phyloP scores from a whole-genome alignment of 2,888 invertebrate genomes.

The Pollenia griseotomentosa region DNA sequence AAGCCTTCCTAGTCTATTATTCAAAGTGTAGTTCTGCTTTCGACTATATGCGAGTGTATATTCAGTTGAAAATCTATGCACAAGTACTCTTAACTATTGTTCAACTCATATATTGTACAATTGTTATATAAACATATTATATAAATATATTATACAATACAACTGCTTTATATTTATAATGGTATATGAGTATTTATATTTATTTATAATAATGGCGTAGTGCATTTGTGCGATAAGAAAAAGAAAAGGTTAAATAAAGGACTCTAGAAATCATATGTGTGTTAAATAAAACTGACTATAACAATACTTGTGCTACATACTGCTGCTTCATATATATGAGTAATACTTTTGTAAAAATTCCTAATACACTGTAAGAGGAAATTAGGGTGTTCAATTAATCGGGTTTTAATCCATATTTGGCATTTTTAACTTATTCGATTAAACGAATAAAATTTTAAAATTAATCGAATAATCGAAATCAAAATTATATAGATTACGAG shows the following conservation, averaged over 20 bases:
- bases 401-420: too few relatives aligned
- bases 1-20: conserved; percentile 49
- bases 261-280: conserved; percentile 49
- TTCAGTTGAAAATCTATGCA: conserved; percentile 25
- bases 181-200: conserved; percentile 50
- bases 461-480: too few relatives aligned
- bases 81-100: conserved; percentile 43
- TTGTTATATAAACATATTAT: conserved; percentile 21
- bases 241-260: conserved; percentile 46
- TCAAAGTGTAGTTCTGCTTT: conserved; percentile 33
- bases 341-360: conserved; percentile 1
- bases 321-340: not conserved
- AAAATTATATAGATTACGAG: too few relatives aligned
- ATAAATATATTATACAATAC: conserved; percentile 17
- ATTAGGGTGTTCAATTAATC: too few relatives aligned
- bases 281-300: conserved; percentile 33
- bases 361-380: not conserved
- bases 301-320: not conserved
- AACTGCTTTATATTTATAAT: conserved; percentile 16
- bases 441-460: too few relatives aligned
- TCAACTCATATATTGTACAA: conserved; percentile 28
- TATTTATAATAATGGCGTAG: conserved; percentile 56
- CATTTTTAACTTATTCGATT: too few relatives aligned
- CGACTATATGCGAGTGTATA: not conserved
- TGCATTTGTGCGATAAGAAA: conserved; percentile 46